Percentiles rank a stretch among this genome's conserved stretches.
phyloP scores from a whole-genome alignment of 2,113 vertebrate genomes.

The Anarhynchus alexandrinus region DNA sequence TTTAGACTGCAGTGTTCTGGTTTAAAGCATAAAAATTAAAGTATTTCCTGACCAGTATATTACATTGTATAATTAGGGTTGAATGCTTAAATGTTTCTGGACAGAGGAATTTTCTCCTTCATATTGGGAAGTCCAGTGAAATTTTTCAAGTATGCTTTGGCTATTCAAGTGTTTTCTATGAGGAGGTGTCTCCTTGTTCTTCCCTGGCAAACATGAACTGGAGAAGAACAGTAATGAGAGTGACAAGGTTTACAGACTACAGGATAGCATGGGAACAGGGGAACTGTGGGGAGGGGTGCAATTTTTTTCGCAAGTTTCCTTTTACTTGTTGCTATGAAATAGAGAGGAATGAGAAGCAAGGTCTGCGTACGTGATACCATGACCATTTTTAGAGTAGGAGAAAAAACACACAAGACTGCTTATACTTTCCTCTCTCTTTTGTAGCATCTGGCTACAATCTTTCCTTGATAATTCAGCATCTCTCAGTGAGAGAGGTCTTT shows the following conservation, averaged over 20 bases:
- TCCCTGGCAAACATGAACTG: not conserved
- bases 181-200: not conserved
- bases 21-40: not conserved
- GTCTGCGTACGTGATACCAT: not conserved
- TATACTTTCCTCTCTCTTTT: not conserved
- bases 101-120: not conserved
- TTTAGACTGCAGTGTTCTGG: not conserved
- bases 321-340: not conserved
- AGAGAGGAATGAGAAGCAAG: not conserved
- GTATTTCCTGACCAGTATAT: not conserved
- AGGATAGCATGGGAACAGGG: not conserved
- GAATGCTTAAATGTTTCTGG: not conserved
- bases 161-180: not conserved
- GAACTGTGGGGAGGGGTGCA: not conserved
- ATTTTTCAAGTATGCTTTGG: not conserved
- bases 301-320: not conserved
- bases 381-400: not conserved
- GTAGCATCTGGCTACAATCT: not conserved
- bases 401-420: not conserved
- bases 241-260: not conserved
- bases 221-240: not conserved
- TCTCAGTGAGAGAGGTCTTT: not conserved
- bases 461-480: not conserved
- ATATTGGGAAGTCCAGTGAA: not conserved
- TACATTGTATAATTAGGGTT: not conserved